Evolutionary conservation across 1,140 invertebrate genomes (phyloP).

Genomic region (Leptoteleia sp.): DNA sequence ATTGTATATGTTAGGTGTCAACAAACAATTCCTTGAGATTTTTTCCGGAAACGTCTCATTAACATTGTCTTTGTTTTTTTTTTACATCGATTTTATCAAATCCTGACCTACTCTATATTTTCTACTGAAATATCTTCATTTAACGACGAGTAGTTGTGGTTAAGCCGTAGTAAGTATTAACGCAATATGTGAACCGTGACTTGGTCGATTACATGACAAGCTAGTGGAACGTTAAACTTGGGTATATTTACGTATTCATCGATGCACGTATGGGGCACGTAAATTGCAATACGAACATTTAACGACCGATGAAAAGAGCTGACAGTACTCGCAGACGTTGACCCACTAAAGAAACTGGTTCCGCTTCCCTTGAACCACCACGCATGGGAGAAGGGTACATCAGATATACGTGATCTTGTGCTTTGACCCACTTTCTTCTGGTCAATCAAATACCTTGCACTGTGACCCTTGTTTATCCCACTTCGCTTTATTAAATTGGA

Average conservation of each 20-base stretch:
- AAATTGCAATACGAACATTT: slow-evolving; percentile 63
- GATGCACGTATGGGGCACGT: slow-evolving; percentile 54
- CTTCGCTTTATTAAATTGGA: slow-evolving; percentile 60
- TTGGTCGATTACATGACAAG: slow-evolving; percentile 59
- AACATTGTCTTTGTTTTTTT: slow-evolving; percentile 19
- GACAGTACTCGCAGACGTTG: slow-evolving; percentile 74
- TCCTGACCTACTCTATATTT: slow-evolving; percentile 56
- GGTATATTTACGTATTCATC: slow-evolving; percentile 51
- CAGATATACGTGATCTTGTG: slow-evolving; percentile 66
- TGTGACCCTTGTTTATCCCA: slow-evolving; percentile 76
- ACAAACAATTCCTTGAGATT: no score
- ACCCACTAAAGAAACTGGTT: slow-evolving; percentile 81
- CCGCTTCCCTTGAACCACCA: slow-evolving; percentile 75
- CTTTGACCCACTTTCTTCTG: slow-evolving; percentile 80
- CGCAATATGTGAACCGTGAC: slow-evolving; percentile 59
- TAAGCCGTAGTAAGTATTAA: slow-evolving; percentile 29
- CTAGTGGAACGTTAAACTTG: slow-evolving; percentile 50
- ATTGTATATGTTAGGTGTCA: no score
- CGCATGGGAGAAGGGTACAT: slow-evolving; percentile 63
- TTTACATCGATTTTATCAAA: slow-evolving; percentile 50
- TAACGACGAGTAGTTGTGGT: slow-evolving; percentile 15
- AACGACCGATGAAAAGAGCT: slow-evolving; percentile 65
- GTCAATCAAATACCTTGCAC: slow-evolving; percentile 68
- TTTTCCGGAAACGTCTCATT: slow-evolving; percentile 6
- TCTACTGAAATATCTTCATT: slow-evolving; percentile 29